Evolutionary conservation across 2,888 invertebrate genomes (phyloP).

Genomic region (Lapara coniferarum): DNA sequence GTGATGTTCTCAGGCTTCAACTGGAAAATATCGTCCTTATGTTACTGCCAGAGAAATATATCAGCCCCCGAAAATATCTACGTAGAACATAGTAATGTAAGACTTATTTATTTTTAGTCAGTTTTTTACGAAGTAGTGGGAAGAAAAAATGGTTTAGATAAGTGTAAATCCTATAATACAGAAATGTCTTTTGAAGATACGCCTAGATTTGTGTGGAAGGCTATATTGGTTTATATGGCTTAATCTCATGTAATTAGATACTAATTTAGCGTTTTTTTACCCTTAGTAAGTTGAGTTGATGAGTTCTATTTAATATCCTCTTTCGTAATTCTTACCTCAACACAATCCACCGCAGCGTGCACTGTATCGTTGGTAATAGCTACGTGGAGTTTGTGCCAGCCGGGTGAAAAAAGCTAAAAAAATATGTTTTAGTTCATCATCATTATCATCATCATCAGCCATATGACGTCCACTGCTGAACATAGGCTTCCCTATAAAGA

Average conservation of each 20-base stretch:
- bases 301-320: neutral
- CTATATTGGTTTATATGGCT: no score
- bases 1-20: slow-evolving; percentile 55
- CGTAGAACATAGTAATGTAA: no score
- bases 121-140: no score
- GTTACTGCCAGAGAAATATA: no score
- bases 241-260: no score
- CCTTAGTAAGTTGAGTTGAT: no score
- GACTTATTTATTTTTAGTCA: neutral
- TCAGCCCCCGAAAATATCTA: no score
- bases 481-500: no score
- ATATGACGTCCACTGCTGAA: no score
- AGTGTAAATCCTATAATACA: neutral
- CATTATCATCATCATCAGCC: no score
- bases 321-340: slow-evolving; percentile 54
- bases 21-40: slow-evolving; percentile 46
- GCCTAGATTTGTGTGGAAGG: no score
- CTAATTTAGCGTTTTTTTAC: no score
- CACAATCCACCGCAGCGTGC: slow-evolving; percentile 68
- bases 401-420: slow-evolving; percentile 66
- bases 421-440: neutral
- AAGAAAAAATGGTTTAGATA: neutral
- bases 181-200: neutral
- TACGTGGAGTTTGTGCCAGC: slow-evolving; percentile 75
- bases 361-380: slow-evolving; percentile 63